Percentiles rank a stretch among this genome's conserved stretches.
phyloP scores from a whole-genome alignment of 1,140 invertebrate genomes.

The Sycophaga agraensis region DNA sequence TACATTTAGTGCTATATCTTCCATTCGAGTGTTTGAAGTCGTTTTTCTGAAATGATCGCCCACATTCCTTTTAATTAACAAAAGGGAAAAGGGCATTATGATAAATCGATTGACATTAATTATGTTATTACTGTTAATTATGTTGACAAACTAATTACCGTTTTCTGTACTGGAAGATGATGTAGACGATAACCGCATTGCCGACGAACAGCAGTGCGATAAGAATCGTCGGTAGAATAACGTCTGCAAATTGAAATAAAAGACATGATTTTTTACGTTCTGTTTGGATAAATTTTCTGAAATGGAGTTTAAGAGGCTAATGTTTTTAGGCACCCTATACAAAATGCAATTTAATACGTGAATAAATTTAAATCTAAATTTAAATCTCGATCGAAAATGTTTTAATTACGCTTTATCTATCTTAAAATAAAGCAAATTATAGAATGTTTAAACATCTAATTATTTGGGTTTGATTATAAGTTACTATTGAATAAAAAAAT shows the following conservation, averaged over 20 bases:
- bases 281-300: too few species aligned
- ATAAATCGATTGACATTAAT: not conserved
- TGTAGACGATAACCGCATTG: conserved; percentile 67
- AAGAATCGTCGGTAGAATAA: conserved; percentile 64
- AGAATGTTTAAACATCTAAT: too few species aligned
- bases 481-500: too few species aligned
- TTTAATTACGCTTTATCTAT: too few species aligned
- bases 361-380: too few species aligned
- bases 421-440: too few species aligned
- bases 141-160: conserved; percentile 51
- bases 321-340: too few species aligned
- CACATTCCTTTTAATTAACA: conserved; percentile 14
- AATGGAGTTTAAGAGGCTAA: too few species aligned
- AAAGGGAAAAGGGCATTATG: conserved; percentile 8
- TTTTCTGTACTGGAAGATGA: conserved; percentile 69
- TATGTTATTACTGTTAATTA: too few species aligned
- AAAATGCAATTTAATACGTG: too few species aligned
- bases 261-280: not conserved
- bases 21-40: conserved; percentile 34
- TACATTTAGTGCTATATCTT: conserved; percentile 42
- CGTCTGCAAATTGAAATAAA: conserved; percentile 58
- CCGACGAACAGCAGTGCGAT: conserved; percentile 66
- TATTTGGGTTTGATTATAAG: too few species aligned
- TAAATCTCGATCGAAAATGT: too few species aligned
- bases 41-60: conserved; percentile 42